Evolutionary conservation across 2,113 vertebrate species (phyloP).

Genomic region (Gallinago undulata): DNA sequence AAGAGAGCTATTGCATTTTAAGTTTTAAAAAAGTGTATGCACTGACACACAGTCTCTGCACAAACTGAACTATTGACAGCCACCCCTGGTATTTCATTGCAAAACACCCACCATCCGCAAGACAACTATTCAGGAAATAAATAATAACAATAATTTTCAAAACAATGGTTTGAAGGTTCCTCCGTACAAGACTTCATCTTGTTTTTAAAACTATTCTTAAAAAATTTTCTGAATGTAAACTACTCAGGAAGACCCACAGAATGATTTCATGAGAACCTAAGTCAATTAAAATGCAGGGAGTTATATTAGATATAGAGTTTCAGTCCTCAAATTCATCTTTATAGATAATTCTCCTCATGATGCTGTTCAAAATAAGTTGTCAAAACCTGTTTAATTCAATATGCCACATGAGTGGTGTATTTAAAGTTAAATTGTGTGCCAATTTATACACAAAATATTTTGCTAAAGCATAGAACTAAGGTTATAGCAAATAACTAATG

Average conservation of each 20-base stretch:
- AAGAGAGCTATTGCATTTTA: background rate
- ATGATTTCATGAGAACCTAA: background rate
- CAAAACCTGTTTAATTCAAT: background rate
- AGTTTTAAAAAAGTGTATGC: background rate
- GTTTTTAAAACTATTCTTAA: background rate
- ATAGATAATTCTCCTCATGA: background rate
- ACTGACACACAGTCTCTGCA: constrained; percentile 30
- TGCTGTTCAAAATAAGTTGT: background rate
- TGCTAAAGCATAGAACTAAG: constrained; percentile 3
- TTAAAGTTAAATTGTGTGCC: background rate
- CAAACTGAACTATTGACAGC: background rate
- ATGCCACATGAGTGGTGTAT: background rate
- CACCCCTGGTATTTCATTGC: background rate
- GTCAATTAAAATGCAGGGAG: background rate
- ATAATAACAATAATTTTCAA: background rate
- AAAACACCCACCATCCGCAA: background rate
- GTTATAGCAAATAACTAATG: constrained; percentile 13
- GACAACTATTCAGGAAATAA: background rate
- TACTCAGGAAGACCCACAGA: background rate
- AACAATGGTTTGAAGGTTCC: background rate
- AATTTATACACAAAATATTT: constrained; percentile 51
- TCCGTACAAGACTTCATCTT: background rate
- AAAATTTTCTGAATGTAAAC: background rate
- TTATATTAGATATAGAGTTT: background rate
- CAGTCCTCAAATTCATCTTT: background rate